These are phyloP conservation scores for Aphodius granarius DNA, from an alignment of 2,888 invertebrate species.

Conservation along the genomic window DNA sequence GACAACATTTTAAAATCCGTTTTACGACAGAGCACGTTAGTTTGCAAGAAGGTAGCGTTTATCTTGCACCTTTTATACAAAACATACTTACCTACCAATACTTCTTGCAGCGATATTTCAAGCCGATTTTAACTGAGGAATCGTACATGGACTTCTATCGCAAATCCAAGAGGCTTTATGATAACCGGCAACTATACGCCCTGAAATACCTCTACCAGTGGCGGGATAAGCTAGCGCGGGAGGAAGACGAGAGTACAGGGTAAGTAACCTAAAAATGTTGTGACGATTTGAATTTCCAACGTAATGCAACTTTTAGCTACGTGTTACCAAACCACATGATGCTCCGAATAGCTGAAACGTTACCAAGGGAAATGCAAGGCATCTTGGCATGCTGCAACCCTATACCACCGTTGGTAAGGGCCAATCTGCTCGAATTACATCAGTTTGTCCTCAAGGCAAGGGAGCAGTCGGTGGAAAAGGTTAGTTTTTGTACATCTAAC, in stretches of 20 bases:
- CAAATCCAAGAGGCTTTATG: conserved; percentile 79
- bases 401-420: conserved; percentile 73
- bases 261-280: conserved; percentile 47
- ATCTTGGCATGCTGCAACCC: conserved; percentile 92
- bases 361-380: conserved; percentile 92
- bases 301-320: conserved; percentile 61
- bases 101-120: conserved; percentile 71
- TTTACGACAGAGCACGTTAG: conserved; percentile 71
- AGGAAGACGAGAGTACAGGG: conserved; percentile 88
- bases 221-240: conserved; percentile 83
- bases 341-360: conserved; percentile 80
- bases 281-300: background rate
- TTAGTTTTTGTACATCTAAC: conserved; percentile 38
- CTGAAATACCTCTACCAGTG: conserved; percentile 80
- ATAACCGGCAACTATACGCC: conserved; percentile 82
- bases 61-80: background rate
- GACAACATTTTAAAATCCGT: conserved; percentile 68
- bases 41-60: conserved; percentile 66
- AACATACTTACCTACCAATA: conserved; percentile 11
- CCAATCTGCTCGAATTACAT: conserved; percentile 62
- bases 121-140: conserved; percentile 69
- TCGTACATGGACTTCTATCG: conserved; percentile 77
- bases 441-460: conserved; percentile 71
- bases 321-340: conserved; percentile 97
- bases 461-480: conserved; percentile 67